Evolutionary conservation across 2,797 vertebrate species (phyloP).

Genomic region (Lepidocolaptes lacrymiger): DNA sequence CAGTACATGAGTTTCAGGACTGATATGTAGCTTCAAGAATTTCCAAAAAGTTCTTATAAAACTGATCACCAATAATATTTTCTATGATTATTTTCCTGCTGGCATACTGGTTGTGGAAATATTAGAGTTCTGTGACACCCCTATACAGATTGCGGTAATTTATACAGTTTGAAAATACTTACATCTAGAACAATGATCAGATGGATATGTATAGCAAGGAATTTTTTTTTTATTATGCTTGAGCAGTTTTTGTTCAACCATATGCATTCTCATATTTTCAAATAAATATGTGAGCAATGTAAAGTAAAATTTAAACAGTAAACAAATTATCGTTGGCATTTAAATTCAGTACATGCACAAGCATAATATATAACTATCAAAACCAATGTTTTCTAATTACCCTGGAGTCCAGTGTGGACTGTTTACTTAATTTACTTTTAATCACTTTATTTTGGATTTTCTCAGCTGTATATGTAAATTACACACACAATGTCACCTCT

Average conservation of each 20-base stretch:
- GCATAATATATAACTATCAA: conserved; percentile 43
- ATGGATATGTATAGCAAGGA: not conserved
- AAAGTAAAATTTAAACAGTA: conserved; percentile 4
- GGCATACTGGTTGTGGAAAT: not conserved
- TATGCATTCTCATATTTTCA: not conserved
- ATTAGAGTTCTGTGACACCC: not conserved
- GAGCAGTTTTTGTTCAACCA: not conserved
- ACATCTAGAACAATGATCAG: not conserved
- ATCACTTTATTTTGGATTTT: conserved; percentile 58
- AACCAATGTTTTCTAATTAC: conserved; percentile 65
- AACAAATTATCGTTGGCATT: not conserved
- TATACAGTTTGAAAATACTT: not conserved
- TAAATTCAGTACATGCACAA: conserved; percentile 27
- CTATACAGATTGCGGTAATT: not conserved
- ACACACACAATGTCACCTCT: conserved; percentile 37
- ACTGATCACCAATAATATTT: not conserved
- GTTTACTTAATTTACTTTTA: conserved; percentile 64
- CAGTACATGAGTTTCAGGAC: not conserved
- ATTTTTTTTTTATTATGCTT: no score
- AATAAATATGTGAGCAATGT: not conserved
- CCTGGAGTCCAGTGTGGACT: conserved; percentile 33
- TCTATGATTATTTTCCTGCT: not conserved
- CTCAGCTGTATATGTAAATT: conserved; percentile 50
- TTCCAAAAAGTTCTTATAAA: not conserved
- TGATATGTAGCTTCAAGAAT: not conserved